These are phyloP conservation scores for Venusia cambrica DNA, from an alignment of 2,888 invertebrate species.

Conservation along the genomic window DNA sequence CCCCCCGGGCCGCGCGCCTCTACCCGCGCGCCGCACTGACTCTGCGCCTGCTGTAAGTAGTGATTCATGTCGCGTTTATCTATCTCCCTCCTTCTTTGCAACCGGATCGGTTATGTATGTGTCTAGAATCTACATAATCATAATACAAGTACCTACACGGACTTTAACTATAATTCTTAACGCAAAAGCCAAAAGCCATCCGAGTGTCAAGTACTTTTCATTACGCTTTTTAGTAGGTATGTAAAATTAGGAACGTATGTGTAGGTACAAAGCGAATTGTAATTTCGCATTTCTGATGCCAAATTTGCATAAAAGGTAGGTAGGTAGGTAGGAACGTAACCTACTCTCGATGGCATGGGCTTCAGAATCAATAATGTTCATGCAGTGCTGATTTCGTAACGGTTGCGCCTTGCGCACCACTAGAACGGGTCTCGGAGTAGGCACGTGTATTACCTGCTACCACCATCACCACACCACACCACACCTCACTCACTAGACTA, in stretches of 20 bases:
- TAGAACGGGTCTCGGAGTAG: slow-evolving; percentile 77
- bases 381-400: slow-evolving; percentile 78
- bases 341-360: too few species aligned
- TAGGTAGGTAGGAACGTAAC: too few species aligned
- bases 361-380: slow-evolving; percentile 55
- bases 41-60: slow-evolving; percentile 71
- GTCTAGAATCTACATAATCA: slow-evolving; percentile 63
- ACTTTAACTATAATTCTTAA: slow-evolving; percentile 66
- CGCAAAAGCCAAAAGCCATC: slow-evolving; percentile 44
- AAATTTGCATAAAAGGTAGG: slow-evolving; percentile 12
- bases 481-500: too few species aligned
- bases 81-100: slow-evolving; percentile 79
- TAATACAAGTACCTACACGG: too few species aligned
- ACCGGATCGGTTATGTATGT: slow-evolving; percentile 80
- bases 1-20: slow-evolving; percentile 50
- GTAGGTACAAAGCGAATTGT: too few species aligned
- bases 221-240: too few species aligned
- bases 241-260: too few species aligned
- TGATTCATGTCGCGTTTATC: slow-evolving; percentile 81
- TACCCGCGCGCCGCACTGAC: slow-evolving; percentile 56
- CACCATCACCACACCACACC: slow-evolving; percentile 28
- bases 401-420: slow-evolving; percentile 77
- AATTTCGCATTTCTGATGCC: slow-evolving; percentile 1
- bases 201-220: too few species aligned
- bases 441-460: slow-evolving; percentile 60